phyloP scores from a whole-genome alignment of 2,888 invertebrate genomes.

The Sinelater perroti region DNA sequence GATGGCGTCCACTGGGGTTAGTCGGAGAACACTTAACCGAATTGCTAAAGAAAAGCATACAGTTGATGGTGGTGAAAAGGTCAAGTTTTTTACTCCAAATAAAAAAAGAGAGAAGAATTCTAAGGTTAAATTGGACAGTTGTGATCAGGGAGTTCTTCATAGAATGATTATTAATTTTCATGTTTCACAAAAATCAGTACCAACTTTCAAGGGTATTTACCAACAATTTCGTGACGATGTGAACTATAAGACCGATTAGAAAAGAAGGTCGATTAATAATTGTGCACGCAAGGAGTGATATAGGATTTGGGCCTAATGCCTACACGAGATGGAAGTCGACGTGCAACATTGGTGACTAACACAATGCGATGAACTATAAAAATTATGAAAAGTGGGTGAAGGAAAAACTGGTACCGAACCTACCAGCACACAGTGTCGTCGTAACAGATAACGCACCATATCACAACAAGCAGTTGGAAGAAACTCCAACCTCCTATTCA shows the following conservation, averaged over 20 bases:
- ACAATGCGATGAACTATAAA: neutral
- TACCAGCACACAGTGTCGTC: slow-evolving; percentile 38
- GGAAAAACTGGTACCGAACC: slow-evolving; percentile 33
- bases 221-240: slow-evolving; percentile 22
- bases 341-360: too few species aligned
- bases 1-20: neutral
- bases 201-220: slow-evolving; percentile 22
- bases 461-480: slow-evolving; percentile 35
- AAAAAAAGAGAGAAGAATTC: slow-evolving; percentile 21
- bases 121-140: slow-evolving; percentile 26
- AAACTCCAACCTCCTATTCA: slow-evolving; percentile 26
- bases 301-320: too few species aligned
- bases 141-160: slow-evolving; percentile 24
- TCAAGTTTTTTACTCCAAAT: slow-evolving; percentile 21
- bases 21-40: neutral
- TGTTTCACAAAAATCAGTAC: slow-evolving; percentile 9
- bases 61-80: slow-evolving; percentile 11
- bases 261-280: slow-evolving; percentile 33
- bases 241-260: slow-evolving; percentile 27
- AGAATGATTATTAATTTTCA: slow-evolving; percentile 29
- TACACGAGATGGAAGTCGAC: too few species aligned
- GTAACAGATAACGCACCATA: slow-evolving; percentile 45
- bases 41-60: neutral
- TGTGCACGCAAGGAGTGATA: neutral
- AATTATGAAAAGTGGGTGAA: slow-evolving; percentile 24